Evolutionary conservation across 2,888 invertebrate genomes (phyloP).

Genomic region (Rapana venosa): DNA sequence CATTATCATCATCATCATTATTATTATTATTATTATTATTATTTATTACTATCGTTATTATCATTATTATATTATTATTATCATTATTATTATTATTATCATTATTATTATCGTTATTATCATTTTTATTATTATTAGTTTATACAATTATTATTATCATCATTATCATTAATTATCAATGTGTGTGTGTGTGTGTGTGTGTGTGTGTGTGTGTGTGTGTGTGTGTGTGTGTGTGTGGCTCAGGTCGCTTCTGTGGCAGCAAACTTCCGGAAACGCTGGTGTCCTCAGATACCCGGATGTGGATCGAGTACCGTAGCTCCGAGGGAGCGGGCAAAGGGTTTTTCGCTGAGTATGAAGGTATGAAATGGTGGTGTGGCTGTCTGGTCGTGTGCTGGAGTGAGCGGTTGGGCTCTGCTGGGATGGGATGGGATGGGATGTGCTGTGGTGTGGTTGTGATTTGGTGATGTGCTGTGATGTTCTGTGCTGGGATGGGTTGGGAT

Average conservation of each 20-base stretch:
- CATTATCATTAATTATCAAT: too few relatives aligned
- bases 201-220: too few relatives aligned
- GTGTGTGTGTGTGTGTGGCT: not conserved
- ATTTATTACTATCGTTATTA: too few relatives aligned
- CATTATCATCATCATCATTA: too few relatives aligned
- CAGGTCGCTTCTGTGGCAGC: conserved; percentile 91
- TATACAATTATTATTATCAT: too few relatives aligned
- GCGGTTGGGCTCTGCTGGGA: not conserved
- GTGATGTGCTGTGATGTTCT: not conserved
- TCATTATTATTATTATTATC: too few relatives aligned
- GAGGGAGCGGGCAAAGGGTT: conserved; percentile 85
- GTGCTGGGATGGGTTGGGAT: not conserved
- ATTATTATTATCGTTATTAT: too few relatives aligned
- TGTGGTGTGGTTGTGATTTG: too few relatives aligned
- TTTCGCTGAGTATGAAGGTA: conserved; percentile 93
- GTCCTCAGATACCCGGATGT: conserved; percentile 93
- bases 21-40: too few relatives aligned
- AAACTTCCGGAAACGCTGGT: conserved; percentile 86
- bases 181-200: too few relatives aligned
- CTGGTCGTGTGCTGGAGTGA: not conserved
- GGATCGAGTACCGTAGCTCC: conserved; percentile 90
- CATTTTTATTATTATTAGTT: too few relatives aligned
- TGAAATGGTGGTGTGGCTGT: conserved; percentile 45
- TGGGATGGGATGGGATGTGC: not conserved
- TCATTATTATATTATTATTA: too few relatives aligned